Percentiles rank a stretch among this genome's conserved stretches.
phyloP scores from a whole-genome alignment of 1,140 invertebrate species.

The Heliconius hermathena region DNA sequence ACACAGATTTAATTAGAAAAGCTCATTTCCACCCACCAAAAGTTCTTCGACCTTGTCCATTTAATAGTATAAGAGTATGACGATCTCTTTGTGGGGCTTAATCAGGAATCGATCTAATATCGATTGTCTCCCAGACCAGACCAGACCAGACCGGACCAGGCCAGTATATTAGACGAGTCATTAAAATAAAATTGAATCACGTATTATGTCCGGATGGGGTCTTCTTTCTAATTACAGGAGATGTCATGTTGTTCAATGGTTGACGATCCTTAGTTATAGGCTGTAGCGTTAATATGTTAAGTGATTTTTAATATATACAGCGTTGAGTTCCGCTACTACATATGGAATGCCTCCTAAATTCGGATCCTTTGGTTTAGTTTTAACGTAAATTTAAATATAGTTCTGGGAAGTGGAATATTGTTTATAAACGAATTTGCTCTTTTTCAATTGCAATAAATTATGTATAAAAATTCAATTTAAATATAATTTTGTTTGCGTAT shows the following conservation, averaged over 20 bases:
- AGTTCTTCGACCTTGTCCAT: constrained; percentile 6
- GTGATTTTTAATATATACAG: background rate
- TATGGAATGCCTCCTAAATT: too few species aligned
- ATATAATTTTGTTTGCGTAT: too few species aligned
- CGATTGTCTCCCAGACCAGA: constrained; percentile 46
- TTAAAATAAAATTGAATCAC: constrained; percentile 72
- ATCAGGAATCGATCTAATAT: constrained; percentile 43
- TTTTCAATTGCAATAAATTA: too few species aligned
- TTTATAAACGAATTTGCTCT: too few species aligned
- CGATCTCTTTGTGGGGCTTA: constrained; percentile 24
- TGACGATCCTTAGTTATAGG: constrained; percentile 41
- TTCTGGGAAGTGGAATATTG: too few species aligned
- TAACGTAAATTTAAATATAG: too few species aligned
- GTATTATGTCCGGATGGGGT: constrained; percentile 65
- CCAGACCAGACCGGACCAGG: constrained; percentile 16
- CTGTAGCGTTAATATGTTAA: constrained; percentile 35
- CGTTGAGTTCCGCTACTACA: too few species aligned
- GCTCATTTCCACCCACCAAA: constrained; percentile 3
- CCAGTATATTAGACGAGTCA: constrained; percentile 44
- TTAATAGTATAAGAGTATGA: constrained; percentile 14
- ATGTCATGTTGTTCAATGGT: constrained; percentile 60
- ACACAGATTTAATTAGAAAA: constrained; percentile 11
- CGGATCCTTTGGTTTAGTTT: too few species aligned
- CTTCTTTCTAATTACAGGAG: constrained; percentile 76
- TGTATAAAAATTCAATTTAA: too few species aligned